Conservation (phyloP, 1,140 invertebrate species). For the Aphelinus atriplicis region DNA sequence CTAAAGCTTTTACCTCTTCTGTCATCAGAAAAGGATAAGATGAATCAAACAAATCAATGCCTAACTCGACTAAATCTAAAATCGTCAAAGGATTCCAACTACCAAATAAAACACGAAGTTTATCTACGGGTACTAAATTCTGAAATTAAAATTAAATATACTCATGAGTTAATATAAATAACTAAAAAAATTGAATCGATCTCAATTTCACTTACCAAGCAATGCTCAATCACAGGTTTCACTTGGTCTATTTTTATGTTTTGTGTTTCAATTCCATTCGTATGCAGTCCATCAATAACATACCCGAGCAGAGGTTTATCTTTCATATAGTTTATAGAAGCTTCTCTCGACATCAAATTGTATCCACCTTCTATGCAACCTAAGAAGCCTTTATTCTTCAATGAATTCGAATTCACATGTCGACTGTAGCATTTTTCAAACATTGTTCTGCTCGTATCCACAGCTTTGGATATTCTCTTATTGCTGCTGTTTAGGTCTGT, state of each 20-base stretch:
- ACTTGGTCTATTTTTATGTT: conserved; percentile 69
- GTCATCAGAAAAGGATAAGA: conserved; percentile 75
- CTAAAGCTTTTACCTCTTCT: conserved; percentile 71
- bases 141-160: conserved; percentile 60
- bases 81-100: conserved; percentile 75
- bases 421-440: conserved; percentile 71
- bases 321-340: conserved; percentile 71
- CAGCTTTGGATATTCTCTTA: conserved; percentile 76
- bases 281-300: conserved; percentile 83
- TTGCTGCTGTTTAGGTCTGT: conserved; percentile 73
- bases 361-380: conserved; percentile 82
- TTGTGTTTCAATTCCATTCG: conserved; percentile 72
- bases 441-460: conserved; percentile 70
- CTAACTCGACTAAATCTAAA: conserved; percentile 73
- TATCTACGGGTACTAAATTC: conserved; percentile 72
- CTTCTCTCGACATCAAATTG: conserved; percentile 67
- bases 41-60: conserved; percentile 86
- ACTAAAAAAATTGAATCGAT: background rate
- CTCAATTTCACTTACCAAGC: conserved; percentile 63
- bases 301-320: conserved; percentile 73
- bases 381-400: conserved; percentile 68
- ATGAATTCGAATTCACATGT: conserved; percentile 66
- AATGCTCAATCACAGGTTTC: conserved; percentile 70
- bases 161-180: conserved; percentile 4
- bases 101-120: conserved; percentile 74